Base-by-base conservation (phyloP, 2,797 vertebrate species). In the Percopsis omiscomaycus region DNA sequence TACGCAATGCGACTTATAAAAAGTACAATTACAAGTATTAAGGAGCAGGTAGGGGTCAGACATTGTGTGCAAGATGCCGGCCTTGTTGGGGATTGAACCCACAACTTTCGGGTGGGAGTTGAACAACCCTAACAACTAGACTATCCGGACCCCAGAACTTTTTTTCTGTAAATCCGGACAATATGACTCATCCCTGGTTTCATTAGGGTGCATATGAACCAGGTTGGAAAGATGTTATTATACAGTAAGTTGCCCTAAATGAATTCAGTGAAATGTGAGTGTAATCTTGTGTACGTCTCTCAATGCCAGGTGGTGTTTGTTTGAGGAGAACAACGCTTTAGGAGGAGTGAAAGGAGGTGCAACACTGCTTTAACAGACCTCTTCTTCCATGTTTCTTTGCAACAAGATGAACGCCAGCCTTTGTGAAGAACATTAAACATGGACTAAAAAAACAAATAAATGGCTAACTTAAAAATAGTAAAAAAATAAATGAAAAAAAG, bases 191-290 rank as follows among this genome's bases (percentile, higher is more conserved):
- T 22, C 22, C 22, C n/a, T n/a, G n/a, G n/a, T 0, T 1, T 42
- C 37, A 42, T 42, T 42, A 42, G 37, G 37, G 37, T 42, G 37
- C 37, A 42, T 8, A 1, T 42, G 6, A 42, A 42, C 6, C 3
- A 10, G 37, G 37, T 42, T 9, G 37, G 66, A 65, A 73, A 66
- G 54, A 11, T 58, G 45, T 15, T 42, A 55, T 55, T 54, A 22
- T 46, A 64, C 54, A 64, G 37, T 15, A 69, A 69, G 59, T 57
- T 49, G 59, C 62, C 65, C 11, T 5, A 42, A 58, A 85, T 68
- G 6, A 61, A 69, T 10, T 68, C 49, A 74, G 59, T 66, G 56
- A 27, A 71, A 73, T 55, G 53, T 59, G 27, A 71, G 61, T 47
- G 55, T 46, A 65, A 73, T 65, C 68, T 75, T 51, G 16, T 46